These are phyloP conservation scores for Drosophila kepulauana DNA, from an alignment of 1,140 invertebrate genomes.

Conservation along the genomic window DNA sequence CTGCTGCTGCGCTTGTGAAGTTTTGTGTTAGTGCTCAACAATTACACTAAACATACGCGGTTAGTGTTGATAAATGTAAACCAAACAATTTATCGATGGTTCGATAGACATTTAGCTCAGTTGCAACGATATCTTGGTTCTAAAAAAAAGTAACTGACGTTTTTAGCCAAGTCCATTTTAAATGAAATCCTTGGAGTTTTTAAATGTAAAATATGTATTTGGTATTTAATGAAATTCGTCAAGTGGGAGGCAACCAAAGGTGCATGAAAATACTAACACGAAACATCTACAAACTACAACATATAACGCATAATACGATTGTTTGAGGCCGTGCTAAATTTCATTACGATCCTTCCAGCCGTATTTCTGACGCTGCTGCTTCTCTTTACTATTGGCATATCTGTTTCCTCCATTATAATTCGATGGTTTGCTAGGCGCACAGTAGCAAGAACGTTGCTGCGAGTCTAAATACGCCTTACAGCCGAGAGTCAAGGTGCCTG, in stretches of 20 bases:
- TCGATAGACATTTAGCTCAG: background rate
- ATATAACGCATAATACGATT: constrained; percentile 39
- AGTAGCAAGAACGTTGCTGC: constrained; percentile 92
- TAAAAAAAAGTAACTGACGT: background rate
- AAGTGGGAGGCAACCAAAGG: constrained; percentile 1
- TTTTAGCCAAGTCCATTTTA: constrained; percentile 7
- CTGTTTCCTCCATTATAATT: constrained; percentile 47
- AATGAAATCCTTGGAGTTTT: background rate
- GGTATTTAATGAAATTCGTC: constrained; percentile 60
- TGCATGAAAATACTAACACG: constrained; percentile 37
- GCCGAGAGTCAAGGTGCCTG: constrained; percentile 92
- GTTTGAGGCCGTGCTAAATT: constrained; percentile 48
- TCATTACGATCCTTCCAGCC: constrained; percentile 82
- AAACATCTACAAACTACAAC: constrained; percentile 54
- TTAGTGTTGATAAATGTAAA: constrained; percentile 20
- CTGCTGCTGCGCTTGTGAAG: constrained; percentile 50
- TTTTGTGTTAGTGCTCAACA: constrained; percentile 37
- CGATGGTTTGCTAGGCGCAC: constrained; percentile 79
- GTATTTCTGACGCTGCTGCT: constrained; percentile 73
- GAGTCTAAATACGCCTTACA: constrained; percentile 93
- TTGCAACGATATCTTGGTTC: constrained; percentile 2
- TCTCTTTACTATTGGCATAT: constrained; percentile 63
- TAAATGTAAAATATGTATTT: background rate
- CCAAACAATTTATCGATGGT: constrained; percentile 5
- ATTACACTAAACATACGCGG: background rate